Conservation (phyloP, 2,888 invertebrate genomes). For the Tuberolachnus salignus region DNA sequence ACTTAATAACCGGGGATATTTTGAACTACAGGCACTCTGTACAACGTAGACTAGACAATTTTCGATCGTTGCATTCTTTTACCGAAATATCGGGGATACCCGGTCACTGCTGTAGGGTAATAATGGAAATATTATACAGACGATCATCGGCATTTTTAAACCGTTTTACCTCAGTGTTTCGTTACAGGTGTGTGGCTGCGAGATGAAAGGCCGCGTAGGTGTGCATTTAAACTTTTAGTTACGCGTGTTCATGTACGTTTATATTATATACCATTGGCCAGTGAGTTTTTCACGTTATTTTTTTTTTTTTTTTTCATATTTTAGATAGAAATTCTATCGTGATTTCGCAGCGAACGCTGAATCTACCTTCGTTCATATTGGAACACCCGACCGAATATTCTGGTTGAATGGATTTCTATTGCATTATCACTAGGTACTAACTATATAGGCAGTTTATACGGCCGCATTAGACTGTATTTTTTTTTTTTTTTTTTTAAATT, state of each 20-base stretch:
- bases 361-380: conserved; percentile 14
- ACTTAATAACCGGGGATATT: no score
- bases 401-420: conserved; percentile 7
- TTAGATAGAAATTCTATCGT: conserved; percentile 9
- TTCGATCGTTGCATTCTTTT: no score
- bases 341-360: not conserved
- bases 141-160: no score
- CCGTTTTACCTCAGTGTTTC: no score
- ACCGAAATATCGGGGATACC: no score
- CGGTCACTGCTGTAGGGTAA: no score
- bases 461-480: not conserved
- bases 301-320: not conserved
- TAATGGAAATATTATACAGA: no score
- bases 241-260: not conserved
- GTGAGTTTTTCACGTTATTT: not conserved
- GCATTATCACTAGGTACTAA: not conserved
- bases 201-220: not conserved
- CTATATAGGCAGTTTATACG: not conserved
- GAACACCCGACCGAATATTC: conserved; percentile 1
- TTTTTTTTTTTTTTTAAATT: not conserved
- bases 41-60: no score
- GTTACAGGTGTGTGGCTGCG: no score
- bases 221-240: not conserved
- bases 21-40: no score
- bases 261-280: not conserved